These are phyloP conservation scores for Orussus abietinus DNA, from an alignment of 1,140 invertebrate species.

Conservation along the genomic window DNA sequence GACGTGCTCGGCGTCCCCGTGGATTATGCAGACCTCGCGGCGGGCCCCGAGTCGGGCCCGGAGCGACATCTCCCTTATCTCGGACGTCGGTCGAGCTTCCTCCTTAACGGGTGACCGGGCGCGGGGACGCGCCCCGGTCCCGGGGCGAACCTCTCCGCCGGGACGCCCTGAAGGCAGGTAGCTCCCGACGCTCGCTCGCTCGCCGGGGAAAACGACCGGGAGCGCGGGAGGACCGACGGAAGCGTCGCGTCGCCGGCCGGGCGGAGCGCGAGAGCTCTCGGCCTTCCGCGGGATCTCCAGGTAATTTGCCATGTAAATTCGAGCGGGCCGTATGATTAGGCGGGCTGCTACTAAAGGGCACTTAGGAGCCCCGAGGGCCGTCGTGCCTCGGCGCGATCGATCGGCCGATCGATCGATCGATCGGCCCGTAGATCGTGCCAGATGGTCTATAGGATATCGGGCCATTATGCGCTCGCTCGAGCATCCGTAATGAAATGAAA, in stretches of 20 bases:
- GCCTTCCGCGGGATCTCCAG: too few relatives aligned
- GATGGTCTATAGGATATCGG: slow-evolving; percentile 41
- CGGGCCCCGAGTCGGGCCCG: slow-evolving; percentile 17
- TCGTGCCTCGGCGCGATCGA: slow-evolving; percentile 17
- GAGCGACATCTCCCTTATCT: slow-evolving; percentile 28
- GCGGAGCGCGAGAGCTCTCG: too few relatives aligned
- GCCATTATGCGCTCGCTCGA: slow-evolving; percentile 28
- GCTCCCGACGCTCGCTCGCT: background rate
- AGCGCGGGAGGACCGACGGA: background rate
- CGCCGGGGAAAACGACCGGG: too few relatives aligned
- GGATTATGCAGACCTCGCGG: slow-evolving; percentile 29
- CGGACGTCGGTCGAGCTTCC: slow-evolving; percentile 37
- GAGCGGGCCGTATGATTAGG: slow-evolving; percentile 18
- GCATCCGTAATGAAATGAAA: slow-evolving; percentile 42
- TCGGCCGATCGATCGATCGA: slow-evolving; percentile 32
- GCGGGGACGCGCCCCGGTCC: slow-evolving; percentile 27
- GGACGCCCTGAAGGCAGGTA: too few relatives aligned
- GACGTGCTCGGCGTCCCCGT: slow-evolving; percentile 34
- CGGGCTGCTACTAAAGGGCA: slow-evolving; percentile 9
- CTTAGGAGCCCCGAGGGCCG: background rate
- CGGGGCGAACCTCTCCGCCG: too few relatives aligned
- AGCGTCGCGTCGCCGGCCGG: too few relatives aligned
- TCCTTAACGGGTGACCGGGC: slow-evolving; percentile 39
- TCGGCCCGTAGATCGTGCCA: slow-evolving; percentile 38
- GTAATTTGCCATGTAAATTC: slow-evolving; percentile 37